A percentile compares a stretch with the other conserved stretches of the same genome.
Evolutionary conservation across 2,113 vertebrate species (phyloP).

Genomic region (Dipodomys stephensi): DNA sequence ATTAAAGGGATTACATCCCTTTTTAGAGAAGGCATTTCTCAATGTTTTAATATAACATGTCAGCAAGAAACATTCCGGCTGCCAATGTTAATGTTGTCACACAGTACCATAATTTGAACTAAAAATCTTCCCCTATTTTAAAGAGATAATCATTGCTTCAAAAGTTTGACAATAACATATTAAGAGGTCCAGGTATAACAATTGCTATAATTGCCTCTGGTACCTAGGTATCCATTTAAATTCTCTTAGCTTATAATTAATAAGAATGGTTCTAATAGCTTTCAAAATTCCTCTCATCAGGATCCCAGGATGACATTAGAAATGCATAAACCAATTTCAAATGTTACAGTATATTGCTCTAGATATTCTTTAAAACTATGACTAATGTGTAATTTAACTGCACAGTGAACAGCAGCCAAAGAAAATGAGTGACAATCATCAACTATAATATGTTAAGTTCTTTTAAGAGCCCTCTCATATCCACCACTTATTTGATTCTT

Average conservation of each 20-base stretch:
- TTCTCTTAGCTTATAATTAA: not conserved
- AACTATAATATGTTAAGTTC: not conserved
- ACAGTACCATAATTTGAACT: not conserved
- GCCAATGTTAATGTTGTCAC: not conserved
- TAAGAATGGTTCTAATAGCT: not conserved
- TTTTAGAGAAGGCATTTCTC: conserved; percentile 14
- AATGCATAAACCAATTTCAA: conserved; percentile 28
- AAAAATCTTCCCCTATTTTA: not conserved
- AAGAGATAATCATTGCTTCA: not conserved
- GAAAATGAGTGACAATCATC: not conserved
- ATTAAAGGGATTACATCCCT: not conserved
- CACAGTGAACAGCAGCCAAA: not conserved
- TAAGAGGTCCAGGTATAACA: not conserved
- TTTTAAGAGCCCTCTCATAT: not conserved
- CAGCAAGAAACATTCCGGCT: not conserved
- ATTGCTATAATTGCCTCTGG: not conserved
- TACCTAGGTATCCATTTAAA: not conserved
- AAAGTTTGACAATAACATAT: not conserved
- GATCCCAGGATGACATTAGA: not conserved
- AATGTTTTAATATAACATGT: not conserved
- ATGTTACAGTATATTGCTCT: not conserved
- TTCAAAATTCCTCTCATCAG: not conserved
- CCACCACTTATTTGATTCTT: not conserved
- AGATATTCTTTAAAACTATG: not conserved
- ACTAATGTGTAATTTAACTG: not conserved